Base-by-base conservation (phyloP, 2,888 invertebrate species). In the Thumatha senex region DNA sequence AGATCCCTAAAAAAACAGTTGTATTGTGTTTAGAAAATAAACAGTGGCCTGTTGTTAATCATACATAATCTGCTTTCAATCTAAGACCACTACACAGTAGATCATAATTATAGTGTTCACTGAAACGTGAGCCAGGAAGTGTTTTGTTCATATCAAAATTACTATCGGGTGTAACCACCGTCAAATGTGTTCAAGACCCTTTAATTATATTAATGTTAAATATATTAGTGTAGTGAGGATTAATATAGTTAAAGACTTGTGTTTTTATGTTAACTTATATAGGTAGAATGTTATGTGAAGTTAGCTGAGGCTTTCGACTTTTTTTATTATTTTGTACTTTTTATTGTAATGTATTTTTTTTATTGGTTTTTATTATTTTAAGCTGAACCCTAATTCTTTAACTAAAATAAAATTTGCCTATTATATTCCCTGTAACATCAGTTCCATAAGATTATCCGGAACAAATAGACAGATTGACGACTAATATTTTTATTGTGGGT, bases 31-130 rank as follows among this genome's bases (percentile, higher is more conserved):
- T 55, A 46, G 42, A 75, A 80, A 82, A 77, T 63, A 73, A 24
- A 76, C 79, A 73, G 60, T 53, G 56, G 70, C 33, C 36, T 31
- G 74, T 75, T 75, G 77, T 86, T 82, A 83, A 85, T 85, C 85
- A 85, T 76, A 74, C 61, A 64, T 84, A 80, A 89, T 87, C 87
- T 80, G 52, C 70, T 69, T 78, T 79, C 78, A 73, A 88, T 88
- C 88, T 85, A 74, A 74, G 71, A 76, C 72, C 72, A 63, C 68
- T 70, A 63, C 63, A 72, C 72, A 76, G 82, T 86, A 81, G 81
- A 84, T 86, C 81, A 84, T 86, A 87, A 86, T 90, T 88, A 88
- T 76, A 76, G 74, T 81, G 83, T 67, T 80, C 82, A 82, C 70
- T 75, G 76, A 76, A 70, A 80, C 76, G 80, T 57, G 70, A 65